Conservation (phyloP, 2,888 invertebrate species). For the Congeria kusceri region DNA sequence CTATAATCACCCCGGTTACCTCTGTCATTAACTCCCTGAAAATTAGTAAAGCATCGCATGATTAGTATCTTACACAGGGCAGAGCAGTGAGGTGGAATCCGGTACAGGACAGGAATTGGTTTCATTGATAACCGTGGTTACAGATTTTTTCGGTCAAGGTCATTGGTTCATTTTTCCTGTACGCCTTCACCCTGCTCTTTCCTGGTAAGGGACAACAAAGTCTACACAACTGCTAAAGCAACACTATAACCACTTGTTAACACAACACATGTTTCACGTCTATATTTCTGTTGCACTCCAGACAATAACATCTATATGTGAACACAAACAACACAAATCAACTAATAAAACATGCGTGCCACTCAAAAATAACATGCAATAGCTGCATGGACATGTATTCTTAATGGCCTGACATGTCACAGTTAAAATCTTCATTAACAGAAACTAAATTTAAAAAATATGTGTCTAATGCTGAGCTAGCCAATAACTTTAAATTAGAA, state of each 20-base stretch:
- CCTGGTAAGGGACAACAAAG: conserved; percentile 53
- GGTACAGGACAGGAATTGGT: conserved; percentile 48
- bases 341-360: no score
- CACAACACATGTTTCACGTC: no score
- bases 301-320: no score
- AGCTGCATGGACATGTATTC: no score
- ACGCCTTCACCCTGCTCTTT: conserved; percentile 37
- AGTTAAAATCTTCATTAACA: no score
- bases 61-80: conserved; percentile 65
- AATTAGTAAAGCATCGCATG: conserved; percentile 25
- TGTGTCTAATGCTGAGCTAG: no score
- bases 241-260: conserved; percentile 52
- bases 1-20: conserved; percentile 68
- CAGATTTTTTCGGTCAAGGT: conserved; percentile 50
- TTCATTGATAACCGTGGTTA: conserved; percentile 65
- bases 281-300: no score
- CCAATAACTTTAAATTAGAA: no score
- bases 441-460: no score
- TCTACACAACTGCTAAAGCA: conserved; percentile 59
- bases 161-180: conserved; percentile 50
- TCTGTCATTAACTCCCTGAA: conserved; percentile 60
- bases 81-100: conserved; percentile 21
- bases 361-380: no score
- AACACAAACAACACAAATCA: no score
- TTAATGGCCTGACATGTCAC: no score